Conservation (phyloP, 2,797 vertebrate species). For the Myotis vivesi region DNA sequence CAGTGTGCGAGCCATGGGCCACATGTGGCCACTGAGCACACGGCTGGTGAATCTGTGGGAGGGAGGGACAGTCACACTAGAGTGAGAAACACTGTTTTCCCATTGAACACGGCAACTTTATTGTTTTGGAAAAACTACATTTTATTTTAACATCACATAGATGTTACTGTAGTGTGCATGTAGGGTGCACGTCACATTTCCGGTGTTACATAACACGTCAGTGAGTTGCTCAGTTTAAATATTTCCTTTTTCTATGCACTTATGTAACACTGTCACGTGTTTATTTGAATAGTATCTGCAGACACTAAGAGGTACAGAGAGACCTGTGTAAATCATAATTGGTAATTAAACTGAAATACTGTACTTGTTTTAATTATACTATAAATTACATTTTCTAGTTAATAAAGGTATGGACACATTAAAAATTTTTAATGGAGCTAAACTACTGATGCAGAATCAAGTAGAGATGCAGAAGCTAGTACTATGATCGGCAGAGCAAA, state of each 20-base stretch:
- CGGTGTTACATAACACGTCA: not conserved
- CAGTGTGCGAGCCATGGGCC: not conserved
- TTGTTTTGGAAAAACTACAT: not conserved
- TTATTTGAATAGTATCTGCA: not conserved
- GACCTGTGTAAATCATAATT: not conserved
- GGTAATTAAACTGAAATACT: not conserved
- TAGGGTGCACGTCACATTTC: not conserved
- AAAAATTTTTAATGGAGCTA: not conserved
- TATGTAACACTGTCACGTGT: not conserved
- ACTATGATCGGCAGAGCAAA: not conserved
- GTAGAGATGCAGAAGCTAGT: not conserved
- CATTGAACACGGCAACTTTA: not conserved
- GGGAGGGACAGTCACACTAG: not conserved
- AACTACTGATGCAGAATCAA: not conserved
- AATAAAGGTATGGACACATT: not conserved
- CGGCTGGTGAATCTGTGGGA: not conserved
- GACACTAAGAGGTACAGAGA: not conserved
- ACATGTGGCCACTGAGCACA: not conserved
- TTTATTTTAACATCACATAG: not conserved
- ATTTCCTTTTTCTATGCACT: not conserved
- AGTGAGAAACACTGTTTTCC: not conserved
- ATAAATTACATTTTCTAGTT: not conserved
- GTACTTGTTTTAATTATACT: not conserved
- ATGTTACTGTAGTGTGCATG: no score
- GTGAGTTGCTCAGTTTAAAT: not conserved